A percentile compares a stretch with the other conserved stretches of the same genome.
Evolutionary conservation across 2,797 vertebrate species (phyloP).

Genomic region (Ctenosaura bakeri): DNA sequence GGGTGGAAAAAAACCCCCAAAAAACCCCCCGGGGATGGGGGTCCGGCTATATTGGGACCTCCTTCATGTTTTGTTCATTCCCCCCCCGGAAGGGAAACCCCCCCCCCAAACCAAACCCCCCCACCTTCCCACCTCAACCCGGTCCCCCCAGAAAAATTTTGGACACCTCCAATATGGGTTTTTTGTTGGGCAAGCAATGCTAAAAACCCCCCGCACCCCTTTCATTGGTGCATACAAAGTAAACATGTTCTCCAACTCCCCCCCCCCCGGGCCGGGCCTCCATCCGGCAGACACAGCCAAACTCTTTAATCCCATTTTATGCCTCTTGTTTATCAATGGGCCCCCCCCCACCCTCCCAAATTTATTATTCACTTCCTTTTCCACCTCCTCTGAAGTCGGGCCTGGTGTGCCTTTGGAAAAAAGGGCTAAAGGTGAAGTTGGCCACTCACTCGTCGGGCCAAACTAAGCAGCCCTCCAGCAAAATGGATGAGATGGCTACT

Average conservation of each 20-base stretch:
- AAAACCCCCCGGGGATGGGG: too few relatives aligned
- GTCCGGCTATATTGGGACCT: too few relatives aligned
- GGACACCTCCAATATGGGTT: constrained; percentile 26
- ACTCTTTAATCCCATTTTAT: constrained; percentile 21
- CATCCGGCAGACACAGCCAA: neutral
- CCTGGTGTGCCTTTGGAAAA: neutral
- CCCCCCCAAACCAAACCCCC: neutral
- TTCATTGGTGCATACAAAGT: neutral
- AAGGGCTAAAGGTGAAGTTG: neutral
- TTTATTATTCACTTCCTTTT: constrained; percentile 42
- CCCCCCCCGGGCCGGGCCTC: neutral
- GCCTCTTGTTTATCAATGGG: constrained; percentile 29
- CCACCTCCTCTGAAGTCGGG: constrained; percentile 16
- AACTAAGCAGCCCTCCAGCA: neutral
- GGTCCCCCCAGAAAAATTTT: constrained; percentile 11
- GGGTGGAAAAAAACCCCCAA: too few relatives aligned
- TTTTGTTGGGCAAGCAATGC: neutral
- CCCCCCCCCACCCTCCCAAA: constrained; percentile 12
- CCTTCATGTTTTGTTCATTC: too few relatives aligned
- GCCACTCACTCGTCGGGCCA: neutral
- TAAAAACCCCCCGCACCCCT: neutral
- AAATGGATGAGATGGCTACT: neutral
- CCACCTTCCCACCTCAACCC: constrained; percentile 63
- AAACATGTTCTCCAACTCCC: neutral
- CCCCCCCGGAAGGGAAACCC: too few relatives aligned